Percentiles rank a stretch among this genome's conserved stretches.
Evolutionary conservation across 2,797 vertebrate genomes (phyloP).

Genomic region (Syndactyla subalaris): DNA sequence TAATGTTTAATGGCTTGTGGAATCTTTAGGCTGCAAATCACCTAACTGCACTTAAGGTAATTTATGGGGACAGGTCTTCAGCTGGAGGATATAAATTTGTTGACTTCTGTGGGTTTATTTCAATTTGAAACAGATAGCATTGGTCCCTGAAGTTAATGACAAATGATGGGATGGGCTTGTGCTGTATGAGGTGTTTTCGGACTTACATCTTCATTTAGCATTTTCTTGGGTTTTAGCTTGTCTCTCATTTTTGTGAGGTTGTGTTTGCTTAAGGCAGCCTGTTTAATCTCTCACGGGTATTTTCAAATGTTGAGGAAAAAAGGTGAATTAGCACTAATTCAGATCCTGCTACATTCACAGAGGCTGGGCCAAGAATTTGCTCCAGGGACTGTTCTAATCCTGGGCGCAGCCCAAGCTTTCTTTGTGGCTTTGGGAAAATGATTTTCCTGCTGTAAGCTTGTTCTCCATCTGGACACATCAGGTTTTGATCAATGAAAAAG

Average conservation of each 20-base stretch:
- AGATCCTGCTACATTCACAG: not conserved
- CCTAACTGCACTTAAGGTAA: not conserved
- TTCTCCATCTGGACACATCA: conserved; percentile 7
- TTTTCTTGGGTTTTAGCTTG: not conserved
- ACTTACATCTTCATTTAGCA: not conserved
- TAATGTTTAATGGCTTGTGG: not conserved
- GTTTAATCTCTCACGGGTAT: not conserved
- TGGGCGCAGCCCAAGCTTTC: not conserved
- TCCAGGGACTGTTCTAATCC: not conserved
- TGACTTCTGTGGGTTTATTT: not conserved
- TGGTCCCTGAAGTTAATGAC: not conserved
- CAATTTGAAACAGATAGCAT: not conserved
- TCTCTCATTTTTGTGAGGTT: not conserved
- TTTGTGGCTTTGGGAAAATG: not conserved
- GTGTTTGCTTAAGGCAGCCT: not conserved
- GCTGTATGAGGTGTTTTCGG: not conserved
- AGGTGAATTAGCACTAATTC: not conserved
- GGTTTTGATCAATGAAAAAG: not conserved
- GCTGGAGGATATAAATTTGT: not conserved
- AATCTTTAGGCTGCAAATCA: not conserved
- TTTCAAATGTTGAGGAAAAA: not conserved
- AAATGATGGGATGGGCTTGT: not conserved
- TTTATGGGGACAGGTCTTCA: not conserved
- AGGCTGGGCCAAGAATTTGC: not conserved
- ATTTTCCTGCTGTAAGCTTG: not conserved